Evolutionary conservation across 2,888 invertebrate genomes (phyloP).

Genomic region (Hesperia comma): DNA sequence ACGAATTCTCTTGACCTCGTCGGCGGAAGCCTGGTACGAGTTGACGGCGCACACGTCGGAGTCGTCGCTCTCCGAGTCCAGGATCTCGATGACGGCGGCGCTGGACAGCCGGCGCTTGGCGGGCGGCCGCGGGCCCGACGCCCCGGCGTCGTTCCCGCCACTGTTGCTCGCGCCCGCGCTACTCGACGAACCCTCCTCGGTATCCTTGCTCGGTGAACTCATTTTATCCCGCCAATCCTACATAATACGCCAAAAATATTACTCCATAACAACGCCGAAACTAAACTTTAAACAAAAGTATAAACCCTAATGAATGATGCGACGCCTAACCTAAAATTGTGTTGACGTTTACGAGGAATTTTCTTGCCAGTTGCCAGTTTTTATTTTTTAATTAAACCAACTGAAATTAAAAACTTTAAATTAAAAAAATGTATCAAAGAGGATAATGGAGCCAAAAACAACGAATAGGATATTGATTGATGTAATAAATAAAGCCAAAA

Average conservation of each 20-base stretch:
- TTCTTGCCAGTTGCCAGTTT: constrained; percentile 48
- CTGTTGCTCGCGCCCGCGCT: constrained; percentile 53
- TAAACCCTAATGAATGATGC: constrained; percentile 70
- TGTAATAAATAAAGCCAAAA: too few species aligned
- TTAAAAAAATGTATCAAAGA: too few species aligned
- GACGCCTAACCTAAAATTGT: constrained; percentile 75
- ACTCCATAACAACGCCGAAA: constrained; percentile 34
- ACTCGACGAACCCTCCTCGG: constrained; percentile 68
- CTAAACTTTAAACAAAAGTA: constrained; percentile 9
- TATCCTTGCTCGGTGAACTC: constrained; percentile 73
- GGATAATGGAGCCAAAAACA: too few species aligned
- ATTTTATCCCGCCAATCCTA: constrained; percentile 66
- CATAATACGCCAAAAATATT: constrained; percentile 75
- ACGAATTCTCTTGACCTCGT: constrained; percentile 79
- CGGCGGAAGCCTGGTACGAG: constrained; percentile 77
- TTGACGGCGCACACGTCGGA: constrained; percentile 81
- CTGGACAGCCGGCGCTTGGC: constrained; percentile 72
- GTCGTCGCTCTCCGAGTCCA: constrained; percentile 78
- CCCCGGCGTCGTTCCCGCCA: constrained; percentile 48
- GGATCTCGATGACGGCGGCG: constrained; percentile 73
- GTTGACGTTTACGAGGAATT: constrained; percentile 59
- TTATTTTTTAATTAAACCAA: not conserved
- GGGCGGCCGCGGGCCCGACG: constrained; percentile 58
- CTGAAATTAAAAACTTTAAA: too few species aligned
- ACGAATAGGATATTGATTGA: too few species aligned